phyloP scores from a whole-genome alignment of 1,140 invertebrate genomes.

The Drosophila grimshawi region DNA sequence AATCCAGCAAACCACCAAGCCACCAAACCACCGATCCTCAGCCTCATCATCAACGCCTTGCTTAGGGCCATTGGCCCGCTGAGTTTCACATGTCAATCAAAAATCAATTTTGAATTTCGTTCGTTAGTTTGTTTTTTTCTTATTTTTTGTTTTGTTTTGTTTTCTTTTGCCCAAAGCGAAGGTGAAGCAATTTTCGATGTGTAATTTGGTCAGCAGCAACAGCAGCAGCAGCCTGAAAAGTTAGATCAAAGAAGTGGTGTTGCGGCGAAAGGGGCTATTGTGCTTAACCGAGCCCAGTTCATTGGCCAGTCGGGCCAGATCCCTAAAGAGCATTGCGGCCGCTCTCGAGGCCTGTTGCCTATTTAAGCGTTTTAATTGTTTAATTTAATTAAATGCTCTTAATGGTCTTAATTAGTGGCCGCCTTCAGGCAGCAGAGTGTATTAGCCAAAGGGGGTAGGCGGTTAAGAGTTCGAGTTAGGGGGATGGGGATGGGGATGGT shows the following conservation, averaged over 20 bases:
- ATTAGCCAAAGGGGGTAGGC: no score
- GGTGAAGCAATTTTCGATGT: conserved; percentile 53
- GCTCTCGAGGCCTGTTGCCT: conserved; percentile 34
- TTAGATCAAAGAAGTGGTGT: not conserved
- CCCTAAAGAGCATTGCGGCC: conserved; percentile 3
- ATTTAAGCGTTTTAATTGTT: conserved; percentile 73
- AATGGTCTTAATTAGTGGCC: conserved; percentile 74
- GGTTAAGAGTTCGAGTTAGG: no score
- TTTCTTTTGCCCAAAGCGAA: conserved; percentile 40
- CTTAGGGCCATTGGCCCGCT: conserved; percentile 69
- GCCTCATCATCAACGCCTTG: conserved; percentile 15
- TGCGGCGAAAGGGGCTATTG: not conserved
- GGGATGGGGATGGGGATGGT: not conserved
- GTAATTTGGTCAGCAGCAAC: conserved; percentile 42
- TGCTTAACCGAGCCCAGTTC: conserved; percentile 14
- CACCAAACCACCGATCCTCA: not conserved
- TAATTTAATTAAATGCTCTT: conserved; percentile 82
- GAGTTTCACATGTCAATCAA: conserved; percentile 81
- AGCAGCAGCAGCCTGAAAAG: not conserved
- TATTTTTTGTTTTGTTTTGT: no score
- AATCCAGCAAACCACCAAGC: not conserved
- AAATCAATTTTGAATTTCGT: conserved; percentile 62
- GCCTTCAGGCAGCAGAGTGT: conserved; percentile 17
- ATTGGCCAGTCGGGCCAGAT: conserved; percentile 34
- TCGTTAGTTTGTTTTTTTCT: conserved; percentile 26